A percentile compares a stretch with the other conserved stretches of the same genome.
These are phyloP conservation scores for Gastrophysa polygoni DNA, from an alignment of 2,888 invertebrate species.

Conservation along the genomic window DNA sequence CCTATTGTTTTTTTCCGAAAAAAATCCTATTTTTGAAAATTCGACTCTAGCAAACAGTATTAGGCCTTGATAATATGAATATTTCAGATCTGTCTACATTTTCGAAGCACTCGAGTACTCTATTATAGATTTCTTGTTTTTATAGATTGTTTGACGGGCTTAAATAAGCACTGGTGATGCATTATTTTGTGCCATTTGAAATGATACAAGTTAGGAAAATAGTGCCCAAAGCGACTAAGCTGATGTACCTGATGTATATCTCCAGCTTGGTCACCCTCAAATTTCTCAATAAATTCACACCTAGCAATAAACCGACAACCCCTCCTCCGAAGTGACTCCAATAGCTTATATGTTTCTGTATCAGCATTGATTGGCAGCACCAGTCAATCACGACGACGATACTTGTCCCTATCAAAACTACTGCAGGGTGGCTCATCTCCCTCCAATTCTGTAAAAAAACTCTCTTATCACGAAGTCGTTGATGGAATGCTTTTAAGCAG, in stretches of 20 bases:
- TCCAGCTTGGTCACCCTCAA: slow-evolving; percentile 67
- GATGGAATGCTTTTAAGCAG: no score
- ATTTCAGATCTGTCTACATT: no score
- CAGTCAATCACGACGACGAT: slow-evolving; percentile 68
- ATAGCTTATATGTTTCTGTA: slow-evolving; percentile 84
- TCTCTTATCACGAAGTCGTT: no score
- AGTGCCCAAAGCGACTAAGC: slow-evolving; percentile 73
- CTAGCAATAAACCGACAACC: slow-evolving; percentile 78
- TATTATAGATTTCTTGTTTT: no score
- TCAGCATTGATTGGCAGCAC: slow-evolving; percentile 51
- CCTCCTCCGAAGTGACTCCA: slow-evolving; percentile 83
- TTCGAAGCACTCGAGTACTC: no score
- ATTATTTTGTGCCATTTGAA: background rate
- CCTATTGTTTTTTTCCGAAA: no score
- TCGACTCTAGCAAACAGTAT: no score
- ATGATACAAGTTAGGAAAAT: slow-evolving; percentile 62
- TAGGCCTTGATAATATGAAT: no score
- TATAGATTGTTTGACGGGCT: no score
- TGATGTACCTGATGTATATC: slow-evolving; percentile 68
- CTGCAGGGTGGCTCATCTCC: slow-evolving; percentile 93
- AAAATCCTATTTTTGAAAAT: no score
- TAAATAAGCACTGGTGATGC: no score
- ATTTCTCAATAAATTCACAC: slow-evolving; percentile 69
- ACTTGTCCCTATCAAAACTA: slow-evolving; percentile 83
- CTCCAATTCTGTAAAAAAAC: slow-evolving; percentile 83